Base-by-base conservation (phyloP, 2,797 vertebrate genomes). In the Lagodon rhomboides region DNA sequence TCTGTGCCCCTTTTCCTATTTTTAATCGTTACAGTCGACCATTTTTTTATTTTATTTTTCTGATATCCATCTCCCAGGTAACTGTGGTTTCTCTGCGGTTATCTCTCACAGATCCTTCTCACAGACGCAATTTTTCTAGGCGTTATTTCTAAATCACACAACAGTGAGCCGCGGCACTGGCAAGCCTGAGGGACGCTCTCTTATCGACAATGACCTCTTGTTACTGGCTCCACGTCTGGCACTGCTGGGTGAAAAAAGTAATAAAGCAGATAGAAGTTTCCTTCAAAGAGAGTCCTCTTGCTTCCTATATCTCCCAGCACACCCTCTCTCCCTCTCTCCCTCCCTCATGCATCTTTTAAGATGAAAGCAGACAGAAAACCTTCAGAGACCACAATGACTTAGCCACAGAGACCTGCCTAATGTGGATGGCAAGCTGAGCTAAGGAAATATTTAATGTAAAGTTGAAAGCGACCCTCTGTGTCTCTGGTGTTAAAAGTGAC, bases 331-430 rank as follows among this genome's bases (percentile, higher is more conserved):
- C 13, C 13, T 58, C 27, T 59, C 51, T 58, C 30, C 8, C 53
- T 49, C 46, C 17, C 44, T 71, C 51, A 67, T 68, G 62, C 50
- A 63, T 76, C 62, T 79, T 54, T 70, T 47, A 68, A 90, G 87
- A 93, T 93, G 78, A 93, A 92, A 93, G 87, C 43, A 47, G 73
- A 73, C 68, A 75, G 77, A 89, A 86, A 86, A 55, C 61, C 88
- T 73, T 85, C 77, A 77, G 89, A 91, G 90, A 77, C 64, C 64
- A 80, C 78, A 73, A 70, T 38, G 70, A 80, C 66, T 88, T 74
- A 78, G 85, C 51, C 49, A 70, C 22, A 2, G 61, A 77, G 66
- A 85, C n/a, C 71, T 13, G 15, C 50, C 60, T 67, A 63, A 80
- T 59, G 53, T 30, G 46, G 74, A 85, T 12, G 20, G 60, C 72